These are phyloP conservation scores for Cyclina sinensis DNA, from an alignment of 1,140 invertebrate genomes.

Conservation along the genomic window DNA sequence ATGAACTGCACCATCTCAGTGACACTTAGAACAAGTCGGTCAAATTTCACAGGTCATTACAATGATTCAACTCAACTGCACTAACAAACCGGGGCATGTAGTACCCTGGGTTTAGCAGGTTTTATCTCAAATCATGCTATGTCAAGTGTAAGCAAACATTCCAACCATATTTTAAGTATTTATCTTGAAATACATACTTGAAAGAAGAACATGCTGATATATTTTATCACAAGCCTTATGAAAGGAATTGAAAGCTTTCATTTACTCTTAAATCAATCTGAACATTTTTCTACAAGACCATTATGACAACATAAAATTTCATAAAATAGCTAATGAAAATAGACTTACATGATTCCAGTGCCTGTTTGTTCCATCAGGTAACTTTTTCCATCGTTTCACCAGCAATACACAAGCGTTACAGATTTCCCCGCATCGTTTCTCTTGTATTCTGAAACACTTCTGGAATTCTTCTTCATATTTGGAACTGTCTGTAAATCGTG, in stretches of 20 bases:
- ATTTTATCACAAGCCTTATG: neutral
- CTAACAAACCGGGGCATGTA: too few species aligned
- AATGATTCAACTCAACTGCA: too few species aligned
- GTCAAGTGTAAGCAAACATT: conserved; percentile 37
- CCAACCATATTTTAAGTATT: conserved; percentile 28
- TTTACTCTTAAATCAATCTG: too few species aligned
- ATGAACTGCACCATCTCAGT: neutral
- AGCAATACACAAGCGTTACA: conserved; percentile 96
- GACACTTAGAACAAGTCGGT: neutral
- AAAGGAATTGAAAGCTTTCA: too few species aligned
- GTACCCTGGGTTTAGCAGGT: neutral
- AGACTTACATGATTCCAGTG: conserved; percentile 95
- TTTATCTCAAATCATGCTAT: neutral
- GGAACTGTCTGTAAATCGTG: conserved; percentile 94
- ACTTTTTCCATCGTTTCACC: conserved; percentile 94
- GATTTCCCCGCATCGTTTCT: conserved; percentile 93
- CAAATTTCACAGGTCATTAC: neutral
- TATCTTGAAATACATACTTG: neutral
- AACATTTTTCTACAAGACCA: too few species aligned
- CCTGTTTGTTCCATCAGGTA: conserved; percentile 92
- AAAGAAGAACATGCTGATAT: neutral
- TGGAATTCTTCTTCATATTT: conserved; percentile 95
- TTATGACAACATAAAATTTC: too few species aligned
- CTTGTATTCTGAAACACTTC: conserved; percentile 92
- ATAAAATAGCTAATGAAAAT: neutral